Evolutionary conservation across 2,797 vertebrate species (phyloP).

Genomic region (Numenius phaeopus): DNA sequence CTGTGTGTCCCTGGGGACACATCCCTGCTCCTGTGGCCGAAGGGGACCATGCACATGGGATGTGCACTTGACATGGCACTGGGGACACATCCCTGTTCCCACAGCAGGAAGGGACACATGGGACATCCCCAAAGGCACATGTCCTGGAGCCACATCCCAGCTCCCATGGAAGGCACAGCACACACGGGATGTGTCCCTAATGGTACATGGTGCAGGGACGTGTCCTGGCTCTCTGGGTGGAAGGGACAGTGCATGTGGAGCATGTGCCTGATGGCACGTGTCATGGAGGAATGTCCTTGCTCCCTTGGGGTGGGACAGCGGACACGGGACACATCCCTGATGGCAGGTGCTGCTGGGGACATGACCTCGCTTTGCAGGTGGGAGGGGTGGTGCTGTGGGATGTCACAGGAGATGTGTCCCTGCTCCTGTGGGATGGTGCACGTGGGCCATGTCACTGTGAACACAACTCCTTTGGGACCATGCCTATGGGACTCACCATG

Average conservation of each 20-base stretch:
- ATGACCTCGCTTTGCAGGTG: fast-evolving
- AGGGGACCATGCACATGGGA: neutral
- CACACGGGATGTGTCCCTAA: neutral
- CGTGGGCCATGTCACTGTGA: neutral
- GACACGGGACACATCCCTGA: neutral
- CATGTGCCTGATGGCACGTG: fast-evolving
- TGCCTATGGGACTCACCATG: neutral
- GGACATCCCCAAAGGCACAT: neutral
- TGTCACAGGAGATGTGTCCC: neutral
- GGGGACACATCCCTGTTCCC: neutral
- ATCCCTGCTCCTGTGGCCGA: neutral
- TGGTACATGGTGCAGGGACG: fast-evolving
- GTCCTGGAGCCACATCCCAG: neutral
- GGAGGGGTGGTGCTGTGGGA: neutral
- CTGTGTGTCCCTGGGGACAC: neutral
- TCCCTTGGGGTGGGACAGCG: neutral
- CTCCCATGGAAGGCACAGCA: neutral
- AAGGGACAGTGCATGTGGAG: neutral
- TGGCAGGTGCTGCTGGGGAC: neutral
- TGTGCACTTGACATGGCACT: neutral
- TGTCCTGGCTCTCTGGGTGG: neutral
- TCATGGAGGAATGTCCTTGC: fast-evolving
- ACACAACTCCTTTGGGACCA: neutral
- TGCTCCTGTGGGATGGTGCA: neutral
- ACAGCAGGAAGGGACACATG: neutral